A percentile compares a stretch with the other conserved stretches of the same genome.
Conservation (phyloP, 2,888 invertebrate genomes). For the Eledone cirrhosa region DNA sequence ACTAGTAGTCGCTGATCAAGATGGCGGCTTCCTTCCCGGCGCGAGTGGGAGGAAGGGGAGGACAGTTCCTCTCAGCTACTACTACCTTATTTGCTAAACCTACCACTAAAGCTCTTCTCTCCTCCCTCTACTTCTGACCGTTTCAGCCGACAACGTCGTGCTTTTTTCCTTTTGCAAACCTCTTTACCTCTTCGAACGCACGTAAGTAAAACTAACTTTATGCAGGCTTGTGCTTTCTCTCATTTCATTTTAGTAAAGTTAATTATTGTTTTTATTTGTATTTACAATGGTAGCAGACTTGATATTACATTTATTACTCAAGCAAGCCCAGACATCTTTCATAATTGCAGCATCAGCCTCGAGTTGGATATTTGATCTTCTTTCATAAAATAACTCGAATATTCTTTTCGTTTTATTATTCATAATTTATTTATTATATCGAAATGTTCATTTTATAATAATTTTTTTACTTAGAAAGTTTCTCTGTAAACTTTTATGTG, state of each 20-base stretch:
- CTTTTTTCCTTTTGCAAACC: background rate
- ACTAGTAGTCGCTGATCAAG: background rate
- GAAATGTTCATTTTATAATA: no score
- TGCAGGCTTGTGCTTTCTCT: no score
- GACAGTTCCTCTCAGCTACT: background rate
- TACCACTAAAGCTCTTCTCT: background rate
- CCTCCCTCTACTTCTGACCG: background rate
- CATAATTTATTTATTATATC: no score
- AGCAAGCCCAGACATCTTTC: slow-evolving; percentile 20
- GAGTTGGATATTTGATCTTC: background rate
- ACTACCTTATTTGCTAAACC: background rate
- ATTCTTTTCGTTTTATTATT: no score
- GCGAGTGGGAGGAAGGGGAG: background rate
- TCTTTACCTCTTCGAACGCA: no score
- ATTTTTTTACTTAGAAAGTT: no score
- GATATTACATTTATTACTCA: background rate
- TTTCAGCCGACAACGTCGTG: background rate
- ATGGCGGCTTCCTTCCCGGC: slow-evolving; percentile 27
- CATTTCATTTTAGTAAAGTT: no score
- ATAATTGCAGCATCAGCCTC: slow-evolving; percentile 20
- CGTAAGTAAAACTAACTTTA: no score
- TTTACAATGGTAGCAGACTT: no score
- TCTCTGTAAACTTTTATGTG: no score
- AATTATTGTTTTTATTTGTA: no score
- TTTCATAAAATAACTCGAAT: no score